Conservation (phyloP, 2,113 vertebrate genomes). For the Callorhinus ursinus region DNA sequence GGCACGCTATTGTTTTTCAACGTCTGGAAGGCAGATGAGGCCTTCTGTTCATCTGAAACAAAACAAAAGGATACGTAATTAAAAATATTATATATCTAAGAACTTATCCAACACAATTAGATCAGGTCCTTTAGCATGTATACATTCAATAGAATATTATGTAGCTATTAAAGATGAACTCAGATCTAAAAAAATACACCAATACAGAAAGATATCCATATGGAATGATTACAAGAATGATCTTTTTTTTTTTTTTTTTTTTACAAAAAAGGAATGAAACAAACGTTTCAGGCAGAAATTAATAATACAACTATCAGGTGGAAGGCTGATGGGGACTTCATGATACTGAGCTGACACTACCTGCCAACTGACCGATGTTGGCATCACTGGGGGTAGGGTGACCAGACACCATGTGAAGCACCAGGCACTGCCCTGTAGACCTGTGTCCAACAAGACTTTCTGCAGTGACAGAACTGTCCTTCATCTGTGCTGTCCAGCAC, state of each 20-base stretch:
- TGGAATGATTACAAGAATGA: neutral
- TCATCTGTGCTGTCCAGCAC: accelerated
- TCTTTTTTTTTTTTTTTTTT: neutral
- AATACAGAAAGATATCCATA: neutral
- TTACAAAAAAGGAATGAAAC: neutral
- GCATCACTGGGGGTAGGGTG: accelerated
- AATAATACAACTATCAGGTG: neutral
- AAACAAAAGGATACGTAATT: neutral
- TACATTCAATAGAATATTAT: neutral
- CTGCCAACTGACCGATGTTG: accelerated
- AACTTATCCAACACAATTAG: neutral
- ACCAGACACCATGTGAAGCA: neutral
- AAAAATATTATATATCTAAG: neutral
- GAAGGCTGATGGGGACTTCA: neutral
- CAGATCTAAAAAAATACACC: neutral
- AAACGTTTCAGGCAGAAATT: neutral
- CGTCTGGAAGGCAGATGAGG: constrained; percentile 62
- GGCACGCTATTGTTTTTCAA: constrained; percentile 73
- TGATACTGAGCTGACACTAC: neutral
- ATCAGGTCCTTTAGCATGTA: neutral
- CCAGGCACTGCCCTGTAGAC: accelerated
- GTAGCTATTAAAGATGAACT: neutral
- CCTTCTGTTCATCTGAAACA: constrained; percentile 75
- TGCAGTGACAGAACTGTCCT: accelerated
- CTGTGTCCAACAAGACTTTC: neutral